Conservation (phyloP, 2,113 vertebrate species). For the Oncorhynchus nerka region DNA sequence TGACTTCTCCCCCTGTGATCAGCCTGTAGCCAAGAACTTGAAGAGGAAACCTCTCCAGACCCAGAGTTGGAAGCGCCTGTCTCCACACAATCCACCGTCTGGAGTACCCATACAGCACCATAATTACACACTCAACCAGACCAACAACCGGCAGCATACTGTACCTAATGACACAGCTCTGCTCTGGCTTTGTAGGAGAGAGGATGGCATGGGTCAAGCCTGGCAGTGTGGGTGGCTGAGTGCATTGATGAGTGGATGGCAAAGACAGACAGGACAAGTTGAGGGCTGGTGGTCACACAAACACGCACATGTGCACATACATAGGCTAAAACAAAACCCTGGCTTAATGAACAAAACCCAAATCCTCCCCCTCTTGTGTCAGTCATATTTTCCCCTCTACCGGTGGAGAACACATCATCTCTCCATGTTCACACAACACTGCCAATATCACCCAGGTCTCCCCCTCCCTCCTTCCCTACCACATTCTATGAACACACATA, state of each 20-base stretch:
- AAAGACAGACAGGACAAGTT: not conserved
- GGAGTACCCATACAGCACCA: not conserved
- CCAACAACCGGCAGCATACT: not conserved
- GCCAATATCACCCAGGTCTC: conserved; percentile 57
- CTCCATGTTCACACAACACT: conserved; percentile 57
- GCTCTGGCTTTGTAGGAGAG: not conserved
- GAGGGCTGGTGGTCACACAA: not conserved
- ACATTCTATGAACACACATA: not conserved
- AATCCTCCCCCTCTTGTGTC: conserved; percentile 28
- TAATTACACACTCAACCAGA: conserved; percentile 14
- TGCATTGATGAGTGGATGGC: not conserved
- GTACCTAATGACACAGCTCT: not conserved
- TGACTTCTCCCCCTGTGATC: conserved; percentile 31
- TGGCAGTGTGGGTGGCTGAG: not conserved
- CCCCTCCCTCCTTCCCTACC: conserved; percentile 17
- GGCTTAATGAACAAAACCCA: conserved; percentile 31
- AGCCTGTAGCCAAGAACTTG: conserved; percentile 7
- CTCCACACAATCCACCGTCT: not conserved
- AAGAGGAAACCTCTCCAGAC: not conserved
- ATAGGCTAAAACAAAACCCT: not conserved
- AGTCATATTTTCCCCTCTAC: conserved; percentile 33
- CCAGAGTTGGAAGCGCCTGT: not conserved
- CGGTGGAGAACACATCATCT: conserved; percentile 66
- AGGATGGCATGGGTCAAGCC: not conserved
- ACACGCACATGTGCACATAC: not conserved